Conservation (phyloP, 2,888 invertebrate genomes). For the Xanthia togata region DNA sequence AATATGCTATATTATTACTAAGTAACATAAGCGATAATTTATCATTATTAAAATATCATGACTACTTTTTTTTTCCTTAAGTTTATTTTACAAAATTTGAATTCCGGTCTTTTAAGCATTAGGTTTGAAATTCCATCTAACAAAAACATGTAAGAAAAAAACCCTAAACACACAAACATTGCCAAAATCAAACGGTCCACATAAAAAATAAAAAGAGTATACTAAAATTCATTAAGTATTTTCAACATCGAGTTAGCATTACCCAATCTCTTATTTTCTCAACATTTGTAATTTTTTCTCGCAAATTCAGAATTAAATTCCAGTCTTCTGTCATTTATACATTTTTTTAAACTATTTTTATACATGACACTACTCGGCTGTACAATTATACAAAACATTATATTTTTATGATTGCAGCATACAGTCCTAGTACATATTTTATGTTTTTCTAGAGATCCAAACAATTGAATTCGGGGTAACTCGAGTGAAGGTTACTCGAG, state of each 20-base stretch:
- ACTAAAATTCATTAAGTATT: constrained; percentile 60
- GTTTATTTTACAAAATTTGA: too few species aligned
- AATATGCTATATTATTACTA: too few species aligned
- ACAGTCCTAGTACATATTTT: constrained; percentile 34
- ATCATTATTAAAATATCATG: too few species aligned
- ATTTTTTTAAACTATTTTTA: constrained; percentile 56
- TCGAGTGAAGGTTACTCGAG: constrained; percentile 39
- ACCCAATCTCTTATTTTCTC: constrained; percentile 40
- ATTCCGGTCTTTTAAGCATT: neutral
- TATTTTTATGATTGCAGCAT: constrained; percentile 47
- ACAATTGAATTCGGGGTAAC: constrained; percentile 46
- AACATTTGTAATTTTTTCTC: constrained; percentile 44
- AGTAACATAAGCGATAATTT: too few species aligned
- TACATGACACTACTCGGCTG: constrained; percentile 58
- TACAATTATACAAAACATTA: constrained; percentile 62
- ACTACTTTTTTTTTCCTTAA: neutral
- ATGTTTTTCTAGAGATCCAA: constrained; percentile 62
- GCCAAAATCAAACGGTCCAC: constrained; percentile 25
- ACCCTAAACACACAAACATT: neutral
- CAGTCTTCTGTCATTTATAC: constrained; percentile 61
- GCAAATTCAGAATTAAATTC: constrained; percentile 57
- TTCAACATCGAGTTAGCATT: constrained; percentile 47
- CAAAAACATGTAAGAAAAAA: neutral
- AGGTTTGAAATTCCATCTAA: neutral
- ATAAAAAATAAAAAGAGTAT: constrained; percentile 23